A percentile compares a stretch with the other conserved stretches of the same genome.
These are phyloP conservation scores for Andrena haemorrhoa DNA, from an alignment of 2,888 invertebrate genomes.

Conservation along the genomic window DNA sequence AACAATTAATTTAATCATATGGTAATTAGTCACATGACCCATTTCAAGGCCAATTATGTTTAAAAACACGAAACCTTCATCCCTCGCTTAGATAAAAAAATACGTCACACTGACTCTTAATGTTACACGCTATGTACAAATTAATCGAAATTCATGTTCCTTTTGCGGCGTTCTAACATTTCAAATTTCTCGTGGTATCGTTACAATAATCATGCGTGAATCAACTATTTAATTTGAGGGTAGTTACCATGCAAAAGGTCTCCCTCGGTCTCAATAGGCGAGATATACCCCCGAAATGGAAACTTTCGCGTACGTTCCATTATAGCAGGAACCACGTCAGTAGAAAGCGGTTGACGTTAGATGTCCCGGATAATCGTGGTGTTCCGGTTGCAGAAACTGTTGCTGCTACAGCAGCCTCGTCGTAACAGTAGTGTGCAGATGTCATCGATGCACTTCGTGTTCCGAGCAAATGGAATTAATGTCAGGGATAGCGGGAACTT, in stretches of 20 bases:
- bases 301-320: slow-evolving; percentile 43
- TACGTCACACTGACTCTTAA: too few relatives aligned
- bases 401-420: slow-evolving; percentile 65
- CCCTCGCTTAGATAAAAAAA: too few relatives aligned
- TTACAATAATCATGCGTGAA: too few relatives aligned
- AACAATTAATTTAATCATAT: too few relatives aligned
- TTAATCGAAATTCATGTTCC: too few relatives aligned
- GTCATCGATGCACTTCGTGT: slow-evolving; percentile 72
- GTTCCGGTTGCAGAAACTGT: slow-evolving; percentile 73
- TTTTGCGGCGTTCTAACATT: too few relatives aligned
- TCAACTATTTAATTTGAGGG: too few relatives aligned
- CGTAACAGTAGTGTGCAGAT: slow-evolving; percentile 66
- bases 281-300: slow-evolving; percentile 20
- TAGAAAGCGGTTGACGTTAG: slow-evolving; percentile 71
- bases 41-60: too few relatives aligned
- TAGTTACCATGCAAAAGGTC: not conserved
- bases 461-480: slow-evolving; percentile 71
- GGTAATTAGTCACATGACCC: too few relatives aligned
- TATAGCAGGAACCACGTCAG: slow-evolving; percentile 63
- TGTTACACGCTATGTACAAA: too few relatives aligned
- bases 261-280: not conserved
- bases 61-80: too few relatives aligned
- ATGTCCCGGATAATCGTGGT: slow-evolving; percentile 71
- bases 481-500: slow-evolving; percentile 50
- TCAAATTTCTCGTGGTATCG: too few relatives aligned